Conservation (phyloP, 2,797 vertebrate species). For the Brotula barbata region DNA sequence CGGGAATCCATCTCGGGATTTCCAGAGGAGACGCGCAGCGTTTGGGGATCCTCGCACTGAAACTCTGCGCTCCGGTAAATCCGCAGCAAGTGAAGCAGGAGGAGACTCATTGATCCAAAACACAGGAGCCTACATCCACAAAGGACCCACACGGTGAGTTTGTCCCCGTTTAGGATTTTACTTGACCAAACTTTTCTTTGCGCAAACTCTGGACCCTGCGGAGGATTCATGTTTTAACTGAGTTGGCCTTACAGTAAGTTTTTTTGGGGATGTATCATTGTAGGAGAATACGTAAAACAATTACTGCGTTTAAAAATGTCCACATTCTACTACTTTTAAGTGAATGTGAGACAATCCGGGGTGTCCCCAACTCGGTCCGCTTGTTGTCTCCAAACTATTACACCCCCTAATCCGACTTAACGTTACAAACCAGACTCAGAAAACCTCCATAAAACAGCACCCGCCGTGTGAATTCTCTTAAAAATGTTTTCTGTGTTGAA, state of each 20-base stretch:
- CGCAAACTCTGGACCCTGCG: neutral
- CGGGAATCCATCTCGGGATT: constrained; percentile 36
- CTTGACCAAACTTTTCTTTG: neutral
- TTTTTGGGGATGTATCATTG: too few species aligned
- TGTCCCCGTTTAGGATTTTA: neutral
- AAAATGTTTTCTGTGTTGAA: too few species aligned
- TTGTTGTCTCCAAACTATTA: neutral
- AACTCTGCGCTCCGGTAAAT: constrained; percentile 14
- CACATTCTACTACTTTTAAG: too few species aligned
- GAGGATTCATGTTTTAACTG: too few species aligned
- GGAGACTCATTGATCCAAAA: neutral
- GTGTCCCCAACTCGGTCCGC: neutral
- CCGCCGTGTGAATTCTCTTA: too few species aligned
- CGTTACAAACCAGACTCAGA: neutral
- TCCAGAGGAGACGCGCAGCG: constrained; percentile 26
- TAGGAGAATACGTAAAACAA: too few species aligned
- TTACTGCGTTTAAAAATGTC: too few species aligned
- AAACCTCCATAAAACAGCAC: neutral
- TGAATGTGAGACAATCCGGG: too few species aligned
- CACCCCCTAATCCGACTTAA: neutral
- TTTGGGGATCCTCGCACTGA: constrained; percentile 2
- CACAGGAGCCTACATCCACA: neutral
- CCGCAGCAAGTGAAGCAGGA: constrained; percentile 54
- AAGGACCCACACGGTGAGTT: constrained; percentile 40
- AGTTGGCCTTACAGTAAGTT: too few species aligned